Evolutionary conservation across 2,888 invertebrate species (phyloP).

Genomic region (Himalopsyche japonica): DNA sequence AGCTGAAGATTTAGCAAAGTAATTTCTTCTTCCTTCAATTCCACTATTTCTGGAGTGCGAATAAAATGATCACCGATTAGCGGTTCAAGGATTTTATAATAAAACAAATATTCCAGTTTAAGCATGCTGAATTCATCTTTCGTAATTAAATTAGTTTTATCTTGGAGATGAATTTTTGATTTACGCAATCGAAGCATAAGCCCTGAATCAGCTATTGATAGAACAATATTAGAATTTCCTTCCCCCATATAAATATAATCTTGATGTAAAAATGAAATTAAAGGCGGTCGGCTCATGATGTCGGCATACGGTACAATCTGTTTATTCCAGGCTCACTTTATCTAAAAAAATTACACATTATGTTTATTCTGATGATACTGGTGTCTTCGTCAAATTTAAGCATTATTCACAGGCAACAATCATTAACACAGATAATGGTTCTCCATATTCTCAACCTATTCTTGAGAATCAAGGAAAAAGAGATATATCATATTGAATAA

Average conservation of each 20-base stretch:
- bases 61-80: constrained; percentile 27
- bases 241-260: constrained; percentile 56
- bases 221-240: constrained; percentile 62
- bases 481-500: too few species aligned
- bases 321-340: not conserved
- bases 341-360: not conserved
- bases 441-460: too few species aligned
- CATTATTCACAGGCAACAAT: too few species aligned
- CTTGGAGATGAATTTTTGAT: constrained; percentile 25
- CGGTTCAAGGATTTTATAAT: constrained; percentile 47
- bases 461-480: too few species aligned
- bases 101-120: constrained; percentile 41
- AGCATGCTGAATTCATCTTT: constrained; percentile 40
- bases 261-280: constrained; percentile 3
- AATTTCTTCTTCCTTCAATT: constrained; percentile 49
- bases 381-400: not conserved
- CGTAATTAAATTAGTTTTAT: not conserved
- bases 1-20: constrained; percentile 47
- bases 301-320: not conserved
- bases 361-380: not conserved
- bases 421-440: too few species aligned
- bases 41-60: constrained; percentile 46
- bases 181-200: constrained; percentile 54
- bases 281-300: constrained; percentile 12
- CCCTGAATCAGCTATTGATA: constrained; percentile 54